Evolutionary conservation across 1,140 invertebrate genomes (phyloP).

Genomic region (Armadillidium nasatum): DNA sequence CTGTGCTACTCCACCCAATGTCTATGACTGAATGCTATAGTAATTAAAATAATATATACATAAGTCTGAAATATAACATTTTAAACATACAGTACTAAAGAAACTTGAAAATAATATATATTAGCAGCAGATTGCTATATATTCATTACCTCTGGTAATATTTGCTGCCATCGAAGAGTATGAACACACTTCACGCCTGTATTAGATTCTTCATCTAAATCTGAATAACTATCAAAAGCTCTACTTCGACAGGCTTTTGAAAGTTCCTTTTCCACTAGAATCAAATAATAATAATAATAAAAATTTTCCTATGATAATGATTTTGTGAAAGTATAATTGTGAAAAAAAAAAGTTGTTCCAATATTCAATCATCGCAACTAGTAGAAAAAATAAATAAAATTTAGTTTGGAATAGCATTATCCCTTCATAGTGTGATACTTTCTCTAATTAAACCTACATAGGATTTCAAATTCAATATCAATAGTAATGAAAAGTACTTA

Average conservation of each 20-base stretch:
- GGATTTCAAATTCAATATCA: not conserved
- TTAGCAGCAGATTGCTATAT: not conserved
- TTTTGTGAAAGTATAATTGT: not conserved
- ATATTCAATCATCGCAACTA: not conserved
- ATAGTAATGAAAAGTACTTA: not conserved
- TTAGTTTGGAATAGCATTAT: not conserved
- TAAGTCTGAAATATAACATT: not conserved
- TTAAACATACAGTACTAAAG: not conserved
- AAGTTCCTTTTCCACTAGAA: conserved; percentile 29
- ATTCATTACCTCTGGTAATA: conserved; percentile 18
- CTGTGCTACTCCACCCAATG: conserved; percentile 37
- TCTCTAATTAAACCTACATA: not conserved
- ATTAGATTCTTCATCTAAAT: conserved; percentile 23
- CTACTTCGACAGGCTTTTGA: conserved; percentile 18
- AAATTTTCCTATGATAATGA: not conserved
- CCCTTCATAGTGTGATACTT: not conserved
- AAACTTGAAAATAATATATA: too few species aligned
- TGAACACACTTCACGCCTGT: conserved; percentile 7
- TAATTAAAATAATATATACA: not conserved
- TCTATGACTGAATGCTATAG: conserved; percentile 32
- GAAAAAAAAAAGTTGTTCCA: not conserved
- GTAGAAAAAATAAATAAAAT: conserved; percentile 12
- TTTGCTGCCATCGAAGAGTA: conserved; percentile 23
- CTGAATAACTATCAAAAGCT: conserved; percentile 28
- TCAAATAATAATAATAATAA: conserved; percentile 17